Percentiles rank a stretch among this genome's conserved stretches.
Evolutionary conservation across 2,797 vertebrate species (phyloP).

Genomic region (Trachurus trachurus): DNA sequence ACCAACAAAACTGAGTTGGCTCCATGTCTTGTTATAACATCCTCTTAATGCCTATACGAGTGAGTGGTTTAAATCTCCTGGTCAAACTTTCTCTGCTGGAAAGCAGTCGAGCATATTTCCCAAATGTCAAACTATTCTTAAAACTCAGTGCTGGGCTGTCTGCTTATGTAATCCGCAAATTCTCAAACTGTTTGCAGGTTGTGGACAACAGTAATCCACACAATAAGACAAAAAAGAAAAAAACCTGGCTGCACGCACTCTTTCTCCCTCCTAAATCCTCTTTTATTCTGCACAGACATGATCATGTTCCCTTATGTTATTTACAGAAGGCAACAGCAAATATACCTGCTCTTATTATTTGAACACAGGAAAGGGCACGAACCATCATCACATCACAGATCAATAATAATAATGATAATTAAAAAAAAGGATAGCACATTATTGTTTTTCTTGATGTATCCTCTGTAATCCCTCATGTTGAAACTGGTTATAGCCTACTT

Average conservation of each 20-base stretch:
- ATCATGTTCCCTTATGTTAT: neutral
- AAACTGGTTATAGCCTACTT: neutral
- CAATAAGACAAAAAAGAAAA: neutral
- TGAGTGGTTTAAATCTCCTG: neutral
- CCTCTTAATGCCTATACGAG: neutral
- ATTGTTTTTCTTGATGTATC: neutral
- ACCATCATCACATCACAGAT: neutral
- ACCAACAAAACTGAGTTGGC: no score
- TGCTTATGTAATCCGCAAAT: neutral
- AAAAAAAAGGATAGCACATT: no score
- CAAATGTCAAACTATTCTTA: neutral
- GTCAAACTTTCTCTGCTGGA: neutral
- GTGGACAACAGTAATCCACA: neutral
- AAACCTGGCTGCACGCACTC: neutral
- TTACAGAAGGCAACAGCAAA: neutral
- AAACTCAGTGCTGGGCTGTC: neutral
- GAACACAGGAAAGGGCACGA: neutral
- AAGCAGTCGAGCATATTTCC: neutral
- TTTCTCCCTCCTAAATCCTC: neutral
- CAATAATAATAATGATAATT: neutral
- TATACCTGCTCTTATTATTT: neutral
- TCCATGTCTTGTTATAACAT: no score
- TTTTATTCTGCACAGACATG: neutral
- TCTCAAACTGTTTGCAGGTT: neutral
- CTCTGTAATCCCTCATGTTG: neutral